A percentile compares a stretch with the other conserved stretches of the same genome.
Evolutionary conservation across 2,113 vertebrate species (phyloP).

Genomic region (Heteronetta atricapilla): DNA sequence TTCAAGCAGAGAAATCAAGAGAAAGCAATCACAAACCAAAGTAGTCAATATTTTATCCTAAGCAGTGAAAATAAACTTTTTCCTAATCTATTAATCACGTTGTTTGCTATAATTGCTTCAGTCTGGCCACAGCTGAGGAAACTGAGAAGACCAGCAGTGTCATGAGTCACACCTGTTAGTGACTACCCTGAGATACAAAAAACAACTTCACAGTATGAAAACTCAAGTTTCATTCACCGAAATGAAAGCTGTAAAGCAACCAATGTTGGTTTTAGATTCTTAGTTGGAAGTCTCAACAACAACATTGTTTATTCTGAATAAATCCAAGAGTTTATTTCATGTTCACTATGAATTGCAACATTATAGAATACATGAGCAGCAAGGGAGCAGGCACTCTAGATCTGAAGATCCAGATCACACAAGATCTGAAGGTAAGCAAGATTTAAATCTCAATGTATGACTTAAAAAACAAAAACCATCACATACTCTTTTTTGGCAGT

Average conservation of each 20-base stretch:
- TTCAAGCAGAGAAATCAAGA: not conserved
- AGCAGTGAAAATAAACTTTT: not conserved
- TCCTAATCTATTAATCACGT: not conserved
- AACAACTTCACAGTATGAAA: not conserved
- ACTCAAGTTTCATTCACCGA: not conserved
- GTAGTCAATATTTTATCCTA: not conserved
- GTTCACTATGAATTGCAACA: not conserved
- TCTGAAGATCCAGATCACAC: too few relatives aligned
- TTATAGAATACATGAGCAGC: not conserved
- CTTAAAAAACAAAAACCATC: not conserved
- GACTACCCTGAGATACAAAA: not conserved
- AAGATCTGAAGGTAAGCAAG: not conserved
- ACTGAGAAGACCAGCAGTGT: not conserved
- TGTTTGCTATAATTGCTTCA: not conserved
- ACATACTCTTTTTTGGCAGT: constrained; percentile 84
- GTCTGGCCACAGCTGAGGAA: not conserved
- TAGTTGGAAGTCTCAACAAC: not conserved
- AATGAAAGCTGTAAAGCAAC: not conserved
- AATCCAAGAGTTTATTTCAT: not conserved
- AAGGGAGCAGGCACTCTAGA: not conserved
- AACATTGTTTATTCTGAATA: not conserved
- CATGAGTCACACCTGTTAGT: not conserved
- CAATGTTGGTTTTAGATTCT: not conserved
- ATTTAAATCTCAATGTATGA: not conserved
- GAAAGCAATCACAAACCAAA: not conserved